Evolutionary conservation across 1,140 invertebrate genomes (phyloP).

Genomic region (Aphelinus certus): DNA sequence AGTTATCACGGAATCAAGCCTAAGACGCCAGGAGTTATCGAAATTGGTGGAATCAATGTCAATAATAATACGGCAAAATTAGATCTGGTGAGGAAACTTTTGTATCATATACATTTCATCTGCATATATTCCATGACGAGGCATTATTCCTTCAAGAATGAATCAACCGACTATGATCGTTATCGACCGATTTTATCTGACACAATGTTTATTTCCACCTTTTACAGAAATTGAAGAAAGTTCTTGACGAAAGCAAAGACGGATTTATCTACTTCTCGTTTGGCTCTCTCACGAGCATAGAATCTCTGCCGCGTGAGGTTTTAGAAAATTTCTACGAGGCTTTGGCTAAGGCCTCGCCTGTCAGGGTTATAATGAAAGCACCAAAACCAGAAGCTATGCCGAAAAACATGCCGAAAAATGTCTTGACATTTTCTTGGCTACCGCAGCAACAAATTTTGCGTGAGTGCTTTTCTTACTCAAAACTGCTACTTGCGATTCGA

Average conservation of each 20-base stretch:
- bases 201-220: background rate
- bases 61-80: background rate
- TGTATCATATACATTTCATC: background rate
- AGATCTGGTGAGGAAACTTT: constrained; percentile 48
- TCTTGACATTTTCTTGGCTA: constrained; percentile 71
- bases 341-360: constrained; percentile 48
- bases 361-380: constrained; percentile 52
- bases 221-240: constrained; percentile 71
- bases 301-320: constrained; percentile 59
- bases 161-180: background rate
- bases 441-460: constrained; percentile 68
- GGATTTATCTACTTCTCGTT: constrained; percentile 79
- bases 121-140: too few relatives aligned
- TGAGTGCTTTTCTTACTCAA: constrained; percentile 33
- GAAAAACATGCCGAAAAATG: constrained; percentile 68
- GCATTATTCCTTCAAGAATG: background rate
- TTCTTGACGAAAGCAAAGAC: constrained; percentile 72
- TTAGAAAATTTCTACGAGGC: constrained; percentile 47
- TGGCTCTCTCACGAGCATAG: constrained; percentile 75
- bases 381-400: constrained; percentile 49
- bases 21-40: background rate
- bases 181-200: background rate
- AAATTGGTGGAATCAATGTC: constrained; percentile 3
- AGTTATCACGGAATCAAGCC: background rate
- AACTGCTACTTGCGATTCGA: too few relatives aligned